phyloP scores from a whole-genome alignment of 2,797 vertebrate species.

The Aldrovandia affinis region DNA sequence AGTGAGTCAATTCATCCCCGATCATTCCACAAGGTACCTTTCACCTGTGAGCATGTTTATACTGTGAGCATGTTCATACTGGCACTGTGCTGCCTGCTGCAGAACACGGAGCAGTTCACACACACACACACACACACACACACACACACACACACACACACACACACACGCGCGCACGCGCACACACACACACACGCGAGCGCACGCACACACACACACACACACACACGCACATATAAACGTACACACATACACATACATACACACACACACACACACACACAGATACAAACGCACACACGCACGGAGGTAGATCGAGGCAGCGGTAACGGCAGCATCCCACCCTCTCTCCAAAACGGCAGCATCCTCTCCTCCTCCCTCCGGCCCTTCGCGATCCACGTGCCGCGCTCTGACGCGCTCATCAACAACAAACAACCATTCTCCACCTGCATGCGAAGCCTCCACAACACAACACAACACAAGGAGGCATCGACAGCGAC shows the following conservation, averaged over 20 bases:
- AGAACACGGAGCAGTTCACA: neutral
- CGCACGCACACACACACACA: conserved; percentile 13
- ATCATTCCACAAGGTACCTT: too few species aligned
- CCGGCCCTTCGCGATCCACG: conserved; percentile 4
- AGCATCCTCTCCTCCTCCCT: conserved; percentile 14
- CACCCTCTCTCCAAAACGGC: neutral
- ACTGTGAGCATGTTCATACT: too few species aligned
- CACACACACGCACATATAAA: neutral
- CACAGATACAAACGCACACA: neutral
- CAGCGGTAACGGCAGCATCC: neutral
- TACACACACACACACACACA: neutral
- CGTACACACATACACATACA: neutral
- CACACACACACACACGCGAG: neutral
- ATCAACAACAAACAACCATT: neutral
- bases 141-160: neutral
- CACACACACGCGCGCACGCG: too few species aligned
- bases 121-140: neutral
- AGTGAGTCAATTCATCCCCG: too few species aligned
- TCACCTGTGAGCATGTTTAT: too few species aligned
- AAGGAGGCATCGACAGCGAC: neutral
- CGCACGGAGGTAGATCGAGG: conserved; percentile 2
- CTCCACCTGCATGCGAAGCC: neutral
- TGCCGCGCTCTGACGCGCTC: neutral
- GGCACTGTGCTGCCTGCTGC: too few species aligned
- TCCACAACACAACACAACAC: too few species aligned